A percentile compares a stretch with the other conserved stretches of the same genome.
Conservation (phyloP, 2,888 invertebrate species). For the Bruchidius siliquastri region DNA sequence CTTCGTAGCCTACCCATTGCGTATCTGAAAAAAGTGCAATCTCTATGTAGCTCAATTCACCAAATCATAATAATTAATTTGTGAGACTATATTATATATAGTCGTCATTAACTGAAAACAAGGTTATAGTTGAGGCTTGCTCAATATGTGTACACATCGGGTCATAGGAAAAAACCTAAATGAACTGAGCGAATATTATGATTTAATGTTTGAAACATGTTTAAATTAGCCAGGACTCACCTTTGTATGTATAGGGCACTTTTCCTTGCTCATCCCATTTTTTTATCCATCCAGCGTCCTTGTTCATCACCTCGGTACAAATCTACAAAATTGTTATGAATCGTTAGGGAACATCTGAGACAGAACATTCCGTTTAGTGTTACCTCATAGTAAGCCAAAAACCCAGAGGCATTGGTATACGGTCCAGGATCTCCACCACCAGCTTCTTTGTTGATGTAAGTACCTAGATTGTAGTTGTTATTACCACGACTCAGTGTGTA, state of each 20-base stretch:
- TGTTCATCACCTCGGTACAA: conserved; percentile 67
- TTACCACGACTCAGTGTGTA: conserved; percentile 78
- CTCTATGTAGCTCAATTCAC: too few relatives aligned
- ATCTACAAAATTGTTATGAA: conserved; percentile 52
- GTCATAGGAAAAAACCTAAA: too few relatives aligned
- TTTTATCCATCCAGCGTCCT: conserved; percentile 72
- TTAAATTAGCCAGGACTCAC: conserved; percentile 37
- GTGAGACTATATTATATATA: too few relatives aligned
- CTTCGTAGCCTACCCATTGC: conserved; percentile 90
- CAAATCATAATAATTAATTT: too few relatives aligned
- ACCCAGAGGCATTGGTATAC: conserved; percentile 82
- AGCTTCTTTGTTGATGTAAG: conserved; percentile 86
- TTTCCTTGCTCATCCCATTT: conserved; percentile 79
- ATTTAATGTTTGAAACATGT: background rate
- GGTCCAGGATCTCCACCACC: conserved; percentile 82
- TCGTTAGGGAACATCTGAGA: background rate
- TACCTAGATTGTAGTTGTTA: conserved; percentile 77
- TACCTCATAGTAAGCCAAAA: conserved; percentile 82
- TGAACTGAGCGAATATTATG: background rate
- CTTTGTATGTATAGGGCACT: conserved; percentile 82
- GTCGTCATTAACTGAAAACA: too few relatives aligned
- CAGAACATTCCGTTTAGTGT: conserved; percentile 11
- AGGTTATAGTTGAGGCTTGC: too few relatives aligned
- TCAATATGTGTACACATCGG: too few relatives aligned
- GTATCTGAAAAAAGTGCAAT: conserved; percentile 48